phyloP scores from a whole-genome alignment of 2,113 vertebrate species.

The Gasterosteus nipponicus region DNA sequence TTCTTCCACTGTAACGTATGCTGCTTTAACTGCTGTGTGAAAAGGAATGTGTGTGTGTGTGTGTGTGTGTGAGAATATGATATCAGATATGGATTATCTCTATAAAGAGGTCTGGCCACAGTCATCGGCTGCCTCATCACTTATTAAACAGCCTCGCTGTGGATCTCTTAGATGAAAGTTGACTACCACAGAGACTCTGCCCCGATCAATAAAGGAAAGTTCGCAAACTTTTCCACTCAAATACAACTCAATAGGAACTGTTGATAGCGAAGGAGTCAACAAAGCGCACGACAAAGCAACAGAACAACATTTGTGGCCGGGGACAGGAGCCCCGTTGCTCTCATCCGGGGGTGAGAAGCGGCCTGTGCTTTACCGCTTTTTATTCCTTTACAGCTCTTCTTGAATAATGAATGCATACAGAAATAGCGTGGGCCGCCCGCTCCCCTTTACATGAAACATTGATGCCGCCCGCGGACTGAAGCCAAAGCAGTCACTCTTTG shows the following conservation, averaged over 20 bases:
- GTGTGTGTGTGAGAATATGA: slow-evolving; percentile 37
- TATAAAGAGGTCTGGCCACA: slow-evolving; percentile 37
- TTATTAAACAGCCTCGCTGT: slow-evolving; percentile 60
- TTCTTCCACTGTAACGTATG: not conserved
- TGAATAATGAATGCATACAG: slow-evolving; percentile 51
- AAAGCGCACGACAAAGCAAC: slow-evolving; percentile 6
- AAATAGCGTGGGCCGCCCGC: slow-evolving; percentile 27
- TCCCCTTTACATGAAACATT: slow-evolving; percentile 39
- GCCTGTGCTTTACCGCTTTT: slow-evolving; percentile 1
- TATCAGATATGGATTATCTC: slow-evolving; percentile 56
- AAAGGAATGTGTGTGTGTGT: slow-evolving; percentile 3
- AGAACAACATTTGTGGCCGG: slow-evolving; percentile 12
- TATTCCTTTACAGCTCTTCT: slow-evolving; percentile 9
- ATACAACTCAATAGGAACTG: slow-evolving; percentile 39
- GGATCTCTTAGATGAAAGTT: slow-evolving; percentile 55
- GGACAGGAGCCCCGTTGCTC: not conserved
- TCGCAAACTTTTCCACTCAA: slow-evolving; percentile 54
- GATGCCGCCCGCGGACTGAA: slow-evolving; percentile 47
- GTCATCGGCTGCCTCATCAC: slow-evolving; percentile 54
- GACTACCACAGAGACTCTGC: slow-evolving; percentile 43
- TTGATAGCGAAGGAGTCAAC: slow-evolving; percentile 36
- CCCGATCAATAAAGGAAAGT: slow-evolving; percentile 52
- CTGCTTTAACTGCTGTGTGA: slow-evolving; percentile 6
- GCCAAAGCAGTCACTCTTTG: slow-evolving; percentile 28
- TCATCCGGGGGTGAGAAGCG: slow-evolving; percentile 15